A percentile compares a stretch with the other conserved stretches of the same genome.
phyloP scores from a whole-genome alignment of 2,888 invertebrate genomes.

The Lasioglossum malachurum region DNA sequence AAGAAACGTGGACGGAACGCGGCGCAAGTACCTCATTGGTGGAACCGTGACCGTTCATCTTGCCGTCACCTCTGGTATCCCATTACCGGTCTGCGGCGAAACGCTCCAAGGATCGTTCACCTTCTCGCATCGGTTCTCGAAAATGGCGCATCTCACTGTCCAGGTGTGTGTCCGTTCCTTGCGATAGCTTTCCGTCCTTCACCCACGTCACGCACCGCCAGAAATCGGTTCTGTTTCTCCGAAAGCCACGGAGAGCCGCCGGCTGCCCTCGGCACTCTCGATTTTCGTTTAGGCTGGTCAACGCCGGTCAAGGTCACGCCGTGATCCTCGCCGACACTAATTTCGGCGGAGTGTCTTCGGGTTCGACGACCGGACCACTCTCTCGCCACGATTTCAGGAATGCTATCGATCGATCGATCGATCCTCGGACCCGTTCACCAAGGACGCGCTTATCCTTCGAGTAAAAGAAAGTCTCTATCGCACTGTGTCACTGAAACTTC shows the following conservation, averaged over 20 bases:
- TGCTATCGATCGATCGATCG: slow-evolving; percentile 59
- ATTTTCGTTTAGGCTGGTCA: slow-evolving; percentile 61
- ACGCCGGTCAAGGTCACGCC: slow-evolving; percentile 70
- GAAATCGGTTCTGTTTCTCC: not conserved
- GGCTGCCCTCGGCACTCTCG: slow-evolving; percentile 58
- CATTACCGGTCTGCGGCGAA: slow-evolving; percentile 79
- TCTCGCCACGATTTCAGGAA: slow-evolving; percentile 28
- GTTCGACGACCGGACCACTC: slow-evolving; percentile 64
- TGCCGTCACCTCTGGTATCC: slow-evolving; percentile 81
- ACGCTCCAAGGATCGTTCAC: slow-evolving; percentile 76
- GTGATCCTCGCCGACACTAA: slow-evolving; percentile 57
- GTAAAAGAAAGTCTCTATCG: not conserved
- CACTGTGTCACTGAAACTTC: slow-evolving; percentile 11
- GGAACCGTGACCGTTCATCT: slow-evolving; percentile 83
- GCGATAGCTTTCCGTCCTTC: not conserved
- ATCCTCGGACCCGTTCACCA: not conserved
- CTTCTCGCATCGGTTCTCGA: slow-evolving; percentile 74
- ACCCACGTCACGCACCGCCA: not conserved
- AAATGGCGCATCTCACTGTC: slow-evolving; percentile 72
- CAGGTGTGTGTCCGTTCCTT: not conserved
- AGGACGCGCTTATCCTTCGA: not conserved
- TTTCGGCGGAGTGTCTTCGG: slow-evolving; percentile 58
- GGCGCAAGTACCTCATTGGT: slow-evolving; percentile 79
- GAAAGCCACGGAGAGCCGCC: not conserved
- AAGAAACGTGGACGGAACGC: slow-evolving; percentile 63